Base-by-base conservation (phyloP, 2,797 vertebrate genomes). In the Enteromius afrohamiltoni region DNA sequence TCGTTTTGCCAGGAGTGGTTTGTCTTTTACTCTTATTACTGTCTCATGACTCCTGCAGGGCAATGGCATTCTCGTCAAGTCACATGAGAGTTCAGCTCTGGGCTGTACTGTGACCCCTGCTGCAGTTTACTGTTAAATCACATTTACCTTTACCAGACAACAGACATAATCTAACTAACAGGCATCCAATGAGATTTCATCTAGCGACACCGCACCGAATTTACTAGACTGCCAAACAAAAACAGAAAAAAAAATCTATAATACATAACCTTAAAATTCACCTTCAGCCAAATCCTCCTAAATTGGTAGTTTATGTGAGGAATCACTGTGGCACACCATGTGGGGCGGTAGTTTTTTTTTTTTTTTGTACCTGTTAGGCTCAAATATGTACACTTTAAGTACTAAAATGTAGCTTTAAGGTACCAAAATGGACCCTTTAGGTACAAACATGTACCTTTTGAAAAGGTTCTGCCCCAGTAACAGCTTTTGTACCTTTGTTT, bases 91-190 rank as follows among this genome's bases (percentile, higher is more conserved):
- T 77, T 60, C 23, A 78, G 77, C 77, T 49, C 40, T 65, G 17
- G 42, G 42, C 23, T 64, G 49, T 65, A 23, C 13, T 26, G n/a
- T 62, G 74, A 77, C 58, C 42, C 60, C 37, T 65, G 40, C 58
- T 78, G 40, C 60, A 34, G 19, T 78, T 65, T 65, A 49, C 60
- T 34, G 58, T 34, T 65, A 65, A 65, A 78, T 62, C 23, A 45
- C 75, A 77, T 77, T 62, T 62, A 62, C 23, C 55, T 62, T 77
- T 62, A 45, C 23, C 26, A 81, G 53, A 80, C 23, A 29, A 74
- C 45, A 75, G n/a, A 75, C 58, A 65, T 62, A 60, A 81, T 71
- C 31, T 51, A 71, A 64, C 42, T 80, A 79, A 69, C 31, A 69
- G 47, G 47, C 34, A 4, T 13, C 58, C 23, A 65, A 78, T 65